Evolutionary conservation across 2,113 vertebrate species (phyloP).

Genomic region (Sakesphorus luctuosus): DNA sequence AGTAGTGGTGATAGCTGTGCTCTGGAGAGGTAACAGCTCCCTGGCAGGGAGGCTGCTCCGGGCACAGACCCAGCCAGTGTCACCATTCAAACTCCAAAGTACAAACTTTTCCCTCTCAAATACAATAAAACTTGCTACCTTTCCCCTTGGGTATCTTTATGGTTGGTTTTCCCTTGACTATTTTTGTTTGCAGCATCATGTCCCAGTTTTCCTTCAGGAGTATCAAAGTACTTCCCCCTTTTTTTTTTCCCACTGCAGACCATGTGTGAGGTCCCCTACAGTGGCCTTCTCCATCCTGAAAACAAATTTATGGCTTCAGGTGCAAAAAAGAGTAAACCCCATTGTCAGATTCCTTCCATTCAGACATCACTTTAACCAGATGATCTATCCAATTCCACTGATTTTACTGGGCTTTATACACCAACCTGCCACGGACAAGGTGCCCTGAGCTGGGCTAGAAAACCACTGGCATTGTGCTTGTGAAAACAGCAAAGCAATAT

Average conservation of each 20-base stretch:
- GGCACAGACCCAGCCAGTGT: not conserved
- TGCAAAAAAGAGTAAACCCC: not conserved
- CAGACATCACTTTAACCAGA: not conserved
- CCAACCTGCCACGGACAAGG: accelerated
- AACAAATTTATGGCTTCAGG: not conserved
- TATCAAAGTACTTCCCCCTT: not conserved
- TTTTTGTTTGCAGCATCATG: not conserved
- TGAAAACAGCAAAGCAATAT: not conserved
- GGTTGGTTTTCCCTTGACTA: not conserved
- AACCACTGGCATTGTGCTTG: not conserved
- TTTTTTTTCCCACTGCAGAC: not conserved
- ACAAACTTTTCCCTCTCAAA: not conserved
- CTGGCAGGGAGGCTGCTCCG: not conserved
- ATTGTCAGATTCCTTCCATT: not conserved
- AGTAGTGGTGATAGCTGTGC: not conserved
- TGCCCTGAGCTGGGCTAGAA: not conserved
- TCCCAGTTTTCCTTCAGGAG: not conserved
- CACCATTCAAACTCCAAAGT: not conserved
- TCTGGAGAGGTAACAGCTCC: not conserved
- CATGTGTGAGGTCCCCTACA: not conserved
- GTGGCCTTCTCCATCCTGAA: not conserved
- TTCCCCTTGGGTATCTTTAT: not conserved
- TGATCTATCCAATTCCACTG: not conserved
- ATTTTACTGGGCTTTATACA: not conserved
- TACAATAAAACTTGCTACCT: not conserved